Evolutionary conservation across 2,113 vertebrate genomes (phyloP).

Genomic region (Jacana jacana): DNA sequence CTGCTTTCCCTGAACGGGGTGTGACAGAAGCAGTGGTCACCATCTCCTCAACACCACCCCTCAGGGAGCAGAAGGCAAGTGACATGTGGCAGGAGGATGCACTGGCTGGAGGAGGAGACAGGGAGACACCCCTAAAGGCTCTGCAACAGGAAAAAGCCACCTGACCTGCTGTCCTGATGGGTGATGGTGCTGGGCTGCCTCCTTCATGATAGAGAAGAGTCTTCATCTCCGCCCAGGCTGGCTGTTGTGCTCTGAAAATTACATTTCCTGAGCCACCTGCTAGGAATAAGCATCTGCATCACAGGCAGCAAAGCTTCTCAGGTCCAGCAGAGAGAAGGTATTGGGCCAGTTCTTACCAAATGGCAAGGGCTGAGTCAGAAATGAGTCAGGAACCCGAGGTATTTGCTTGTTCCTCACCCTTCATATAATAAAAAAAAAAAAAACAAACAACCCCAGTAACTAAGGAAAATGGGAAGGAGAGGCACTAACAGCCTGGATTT

Average conservation of each 20-base stretch:
- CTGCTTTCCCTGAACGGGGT: not conserved
- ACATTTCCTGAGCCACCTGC: not conserved
- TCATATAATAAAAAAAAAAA: not conserved
- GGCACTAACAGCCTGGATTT: slow-evolving; percentile 9
- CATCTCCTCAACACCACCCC: not conserved
- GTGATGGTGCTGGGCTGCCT: not conserved
- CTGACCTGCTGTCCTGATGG: not conserved
- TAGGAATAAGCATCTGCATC: not conserved
- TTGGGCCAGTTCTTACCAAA: not conserved
- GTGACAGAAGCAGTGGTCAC: not conserved
- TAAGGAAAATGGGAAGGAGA: not conserved
- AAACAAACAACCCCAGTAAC: not conserved
- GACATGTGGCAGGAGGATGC: not conserved
- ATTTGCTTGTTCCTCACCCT: not conserved
- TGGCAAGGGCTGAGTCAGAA: not conserved
- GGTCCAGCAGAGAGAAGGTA: not conserved
- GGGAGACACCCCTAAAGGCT: not conserved
- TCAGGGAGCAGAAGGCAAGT: not conserved
- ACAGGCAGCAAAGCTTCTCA: not conserved
- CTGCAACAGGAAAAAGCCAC: not conserved
- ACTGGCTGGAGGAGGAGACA: not conserved
- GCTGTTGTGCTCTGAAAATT: not conserved
- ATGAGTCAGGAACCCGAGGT: not conserved
- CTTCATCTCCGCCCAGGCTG: not conserved
- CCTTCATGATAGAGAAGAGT: not conserved